Percentiles rank a stretch among this genome's conserved stretches.
These are phyloP conservation scores for Paramisgurnus dabryanus DNA, from an alignment of 2,113 vertebrate genomes.

Conservation along the genomic window DNA sequence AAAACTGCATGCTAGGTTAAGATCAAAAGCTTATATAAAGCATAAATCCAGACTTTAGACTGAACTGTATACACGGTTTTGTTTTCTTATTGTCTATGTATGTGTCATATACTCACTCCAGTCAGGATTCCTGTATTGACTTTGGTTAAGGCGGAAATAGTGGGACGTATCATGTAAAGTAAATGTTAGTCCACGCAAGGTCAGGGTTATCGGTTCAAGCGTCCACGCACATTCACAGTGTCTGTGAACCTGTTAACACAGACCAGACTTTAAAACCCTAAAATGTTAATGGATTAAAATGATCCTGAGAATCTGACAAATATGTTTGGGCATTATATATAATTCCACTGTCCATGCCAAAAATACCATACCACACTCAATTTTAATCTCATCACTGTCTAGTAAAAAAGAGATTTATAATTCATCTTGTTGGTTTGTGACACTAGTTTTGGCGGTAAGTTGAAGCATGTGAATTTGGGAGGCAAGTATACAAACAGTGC, in stretches of 20 bases:
- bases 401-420: too few species aligned
- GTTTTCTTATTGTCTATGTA: not conserved
- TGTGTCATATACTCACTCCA: conserved; percentile 24
- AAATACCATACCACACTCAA: too few species aligned
- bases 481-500: conserved; percentile 1
- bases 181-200: conserved; percentile 15
- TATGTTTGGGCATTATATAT: too few species aligned
- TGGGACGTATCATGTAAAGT: conserved; percentile 29
- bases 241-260: not conserved
- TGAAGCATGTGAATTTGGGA: not conserved
- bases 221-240: conserved; percentile 13
- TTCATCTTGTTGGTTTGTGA: not conserved
- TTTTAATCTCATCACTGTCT: too few species aligned
- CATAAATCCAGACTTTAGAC: conserved; percentile 17
- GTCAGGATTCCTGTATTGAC: conserved; percentile 32
- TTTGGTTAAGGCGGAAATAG: conserved; percentile 24
- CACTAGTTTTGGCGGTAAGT: too few species aligned
- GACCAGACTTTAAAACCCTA: not conserved
- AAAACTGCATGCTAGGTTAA: too few species aligned
- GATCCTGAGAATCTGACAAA: too few species aligned
- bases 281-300: too few species aligned
- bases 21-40: not conserved
- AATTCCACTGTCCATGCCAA: too few species aligned
- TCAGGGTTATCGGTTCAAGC: conserved; percentile 22
- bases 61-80: not conserved